Evolutionary conservation across 2,797 vertebrate species (phyloP), one percentile per base, ranked within the genome.

Genomic region (Eptatretus atami): DNA sequence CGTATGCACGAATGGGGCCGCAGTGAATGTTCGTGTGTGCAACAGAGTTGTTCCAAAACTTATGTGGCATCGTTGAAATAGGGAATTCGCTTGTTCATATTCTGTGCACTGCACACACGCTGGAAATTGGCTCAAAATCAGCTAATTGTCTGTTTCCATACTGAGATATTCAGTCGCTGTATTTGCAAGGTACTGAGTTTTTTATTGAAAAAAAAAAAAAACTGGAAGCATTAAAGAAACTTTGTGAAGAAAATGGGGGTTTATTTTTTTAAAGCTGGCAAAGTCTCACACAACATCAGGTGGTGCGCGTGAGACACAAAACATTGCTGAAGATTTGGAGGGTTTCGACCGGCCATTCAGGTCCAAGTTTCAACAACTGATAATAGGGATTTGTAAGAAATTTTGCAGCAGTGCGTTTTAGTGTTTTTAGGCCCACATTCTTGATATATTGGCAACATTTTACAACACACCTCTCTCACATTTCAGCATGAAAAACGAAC

Each of bases 241-340:
- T 57, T 13, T 57, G 15, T 57, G 3, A n/a, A n/a, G n/a, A 57
- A 57, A 57, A 57, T 13, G 15, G 54, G 13, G 15, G 13, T 57
- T 3, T n/a, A n/a, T 3, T 57, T 57, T 57, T 57, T 13, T 57
- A 57, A 57, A 57, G 54, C 54, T 57, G 54, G 54, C 13, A 57
- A 57, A 57, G 54, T 57, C 15, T 57, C n/a, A n/a, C 54, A 57
- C 54, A 57, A 57, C 15, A 57, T 57, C 54, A 57, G 54, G 54
- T 57, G 54, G 54, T 57, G 13, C 15, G 54, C 54, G 15, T 57
- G 54, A 57, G 54, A 15, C 54, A n/a, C n/a, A n/a, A n/a, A n/a
- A n/a, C n/a, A n/a, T n/a, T n/a, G n/a, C n/a, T n/a, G n/a, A n/a
- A n/a, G n/a, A n/a, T n/a, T n/a, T n/a, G n/a, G n/a, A n/a, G n/a